Base-by-base conservation (phyloP, 2,797 vertebrate genomes). In the Spinibarbus caldwelli region DNA sequence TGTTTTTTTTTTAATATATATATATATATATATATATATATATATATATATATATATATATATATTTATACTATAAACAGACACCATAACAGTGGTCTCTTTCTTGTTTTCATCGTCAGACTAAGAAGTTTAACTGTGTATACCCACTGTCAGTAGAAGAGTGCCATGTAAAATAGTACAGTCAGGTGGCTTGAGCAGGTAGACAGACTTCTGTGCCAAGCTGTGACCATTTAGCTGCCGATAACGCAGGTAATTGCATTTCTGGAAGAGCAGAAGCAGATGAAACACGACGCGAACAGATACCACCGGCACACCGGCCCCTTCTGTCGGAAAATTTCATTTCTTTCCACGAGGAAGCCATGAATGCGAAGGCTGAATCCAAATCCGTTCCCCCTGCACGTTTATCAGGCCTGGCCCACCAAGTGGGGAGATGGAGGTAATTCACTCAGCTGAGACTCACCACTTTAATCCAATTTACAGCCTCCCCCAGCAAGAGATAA, bases 401-500 rank as follows among this genome's bases (percentile, higher is more conserved):
- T 97, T 97, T 95, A 96, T 97, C 97, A 97, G 96, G 94, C 94
- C 96, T 95, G 94, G 96, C 96, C 97, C 96, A 96, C 95, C 96
- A 96, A 97, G 95, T 97, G 97, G 96, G 95, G 96, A 96, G 96
- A 97, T 96, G 95, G 96, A 94, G 93, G 91, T 93, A 94, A 95
- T 92, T 94, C 96, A 95, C 92, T 97, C 96, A 97, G 94, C 96
- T 96, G 96, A 96, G 95, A 96, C 96, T 95, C 95, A 96, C 95
- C 95, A 96, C 96, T 96, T 96, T 97, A 97, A 97, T 97, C 96
- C 96, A 97, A 97, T 97, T 97, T 97, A 96, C 96, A 96, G 96
- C 96, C 97, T 96, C 96, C 95, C 96, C 95, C 95, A 94, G 95
- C 93, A 95, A 97, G 96, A 97, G 96, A 97, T 97, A 97, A 97